phyloP scores from a whole-genome alignment of 2,888 invertebrate genomes.

The Tetheella fluctuosa region DNA sequence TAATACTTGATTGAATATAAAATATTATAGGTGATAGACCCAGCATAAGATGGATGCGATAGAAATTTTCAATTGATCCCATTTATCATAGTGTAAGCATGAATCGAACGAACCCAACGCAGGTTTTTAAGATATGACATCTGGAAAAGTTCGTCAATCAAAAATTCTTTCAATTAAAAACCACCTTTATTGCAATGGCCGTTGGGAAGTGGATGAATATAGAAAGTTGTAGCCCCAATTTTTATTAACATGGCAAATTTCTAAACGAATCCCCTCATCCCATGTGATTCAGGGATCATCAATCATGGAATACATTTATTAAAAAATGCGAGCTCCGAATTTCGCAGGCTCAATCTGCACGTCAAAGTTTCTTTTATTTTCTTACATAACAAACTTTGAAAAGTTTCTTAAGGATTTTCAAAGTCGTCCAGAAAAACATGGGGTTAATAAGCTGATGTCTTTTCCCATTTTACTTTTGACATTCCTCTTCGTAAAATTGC shows the following conservation, averaged over 20 bases:
- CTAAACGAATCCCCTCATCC: not conserved
- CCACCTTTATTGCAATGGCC: not conserved
- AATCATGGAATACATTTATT: slow-evolving; percentile 14
- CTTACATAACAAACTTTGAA: slow-evolving; percentile 10
- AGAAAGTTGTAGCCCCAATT: not conserved
- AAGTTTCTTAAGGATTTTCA: slow-evolving; percentile 6
- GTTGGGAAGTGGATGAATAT: not conserved
- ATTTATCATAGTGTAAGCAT: too few relatives aligned
- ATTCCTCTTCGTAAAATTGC: not conserved
- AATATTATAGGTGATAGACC: too few relatives aligned
- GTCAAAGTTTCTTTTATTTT: slow-evolving; percentile 14
- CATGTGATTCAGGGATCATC: slow-evolving; percentile 9
- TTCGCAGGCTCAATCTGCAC: not conserved
- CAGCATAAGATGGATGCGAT: too few relatives aligned
- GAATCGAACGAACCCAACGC: too few relatives aligned
- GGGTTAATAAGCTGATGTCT: slow-evolving; percentile 11
- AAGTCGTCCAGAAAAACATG: slow-evolving; percentile 10
- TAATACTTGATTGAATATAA: too few relatives aligned
- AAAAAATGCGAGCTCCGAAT: slow-evolving; percentile 11
- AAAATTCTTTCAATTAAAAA: too few relatives aligned
- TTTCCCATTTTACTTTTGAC: slow-evolving; percentile 4
- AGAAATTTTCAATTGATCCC: too few relatives aligned
- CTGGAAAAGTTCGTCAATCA: too few relatives aligned
- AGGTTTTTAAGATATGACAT: too few relatives aligned
- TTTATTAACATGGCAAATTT: slow-evolving; percentile 5